Evolutionary conservation across 30 jellyfish, hydroid and myxozoan genomes (phyloP), one percentile per base, ranked within the genome.

Genomic region (Hydractinia echinata): DNA sequence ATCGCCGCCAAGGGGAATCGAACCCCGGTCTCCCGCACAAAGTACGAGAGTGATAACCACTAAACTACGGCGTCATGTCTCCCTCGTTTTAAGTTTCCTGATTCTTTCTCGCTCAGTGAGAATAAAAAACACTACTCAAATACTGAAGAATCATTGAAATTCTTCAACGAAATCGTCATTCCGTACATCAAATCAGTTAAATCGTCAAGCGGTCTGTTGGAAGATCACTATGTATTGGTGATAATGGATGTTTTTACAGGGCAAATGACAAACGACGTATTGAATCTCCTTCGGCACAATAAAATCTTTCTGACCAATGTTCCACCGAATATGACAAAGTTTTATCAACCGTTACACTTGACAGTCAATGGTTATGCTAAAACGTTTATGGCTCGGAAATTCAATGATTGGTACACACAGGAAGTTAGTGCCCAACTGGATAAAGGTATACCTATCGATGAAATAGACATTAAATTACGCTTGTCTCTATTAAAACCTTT

Each of bases 361-460:
- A 67, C 78, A 15, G 78, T 67, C 19, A 67, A 67, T 67, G 78
- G 78, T 67, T 21, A 67, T 67, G 78, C 78, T 21, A 67, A 67
- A 67, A 67, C 3, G 51, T 67, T 67, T 21, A 67, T 67, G 78
- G 78, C 78, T 13, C 14, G 51, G 78, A 67, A 13, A 15, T 13
- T 15, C 78, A 67, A 67, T 13, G 51, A 67, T 15, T 67, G 19
- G 78, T 67, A 58, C 18, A 11, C 69, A 11, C 16, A 58, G 3
- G 3, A 58, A 58, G 3, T 58, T 58, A 11, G 16, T 11, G 18
- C 15, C 15, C 69, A 58, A 58, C 3, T 58, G 69, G 69, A 58
- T 13, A 58, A 16, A 11, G 69, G 69, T 11, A 58, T 11, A 58
- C 18, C 69, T 11, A 11, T 58, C 16, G 69, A 58, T 13, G 69